Conservation (phyloP, 1,140 invertebrate species). For the Mercenaria mercenaria region DNA sequence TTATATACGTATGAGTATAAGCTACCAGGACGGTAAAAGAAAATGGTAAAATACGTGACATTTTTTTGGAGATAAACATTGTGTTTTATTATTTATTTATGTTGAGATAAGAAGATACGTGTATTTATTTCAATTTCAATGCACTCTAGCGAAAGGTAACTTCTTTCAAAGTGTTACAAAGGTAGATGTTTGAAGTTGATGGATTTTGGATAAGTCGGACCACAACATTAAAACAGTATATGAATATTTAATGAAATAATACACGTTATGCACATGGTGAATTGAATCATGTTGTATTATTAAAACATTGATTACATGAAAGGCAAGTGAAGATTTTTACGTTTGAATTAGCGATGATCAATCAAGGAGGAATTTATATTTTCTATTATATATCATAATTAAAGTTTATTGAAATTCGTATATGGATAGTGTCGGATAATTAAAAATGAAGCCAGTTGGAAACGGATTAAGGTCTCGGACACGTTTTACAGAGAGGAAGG, state of each 20-base stretch:
- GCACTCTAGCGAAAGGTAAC: neutral
- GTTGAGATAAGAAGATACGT: neutral
- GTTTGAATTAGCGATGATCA: neutral
- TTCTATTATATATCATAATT: neutral
- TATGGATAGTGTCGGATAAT: neutral
- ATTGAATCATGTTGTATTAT: neutral
- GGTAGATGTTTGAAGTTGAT: neutral
- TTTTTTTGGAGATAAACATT: neutral
- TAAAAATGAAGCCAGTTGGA: neutral
- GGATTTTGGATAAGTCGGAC: neutral
- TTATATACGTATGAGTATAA: too few species aligned
- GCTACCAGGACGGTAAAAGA: neutral
- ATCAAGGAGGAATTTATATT: neutral
- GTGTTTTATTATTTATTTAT: constrained; percentile 10
- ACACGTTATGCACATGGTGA: neutral
- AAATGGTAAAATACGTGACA: neutral
- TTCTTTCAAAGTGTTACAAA: neutral
- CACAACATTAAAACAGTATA: neutral
- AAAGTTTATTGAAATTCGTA: neutral
- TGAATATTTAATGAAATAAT: constrained; percentile 19
- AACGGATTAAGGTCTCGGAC: constrained; percentile 8
- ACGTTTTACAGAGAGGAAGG: constrained; percentile 42
- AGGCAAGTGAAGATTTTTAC: too few species aligned
- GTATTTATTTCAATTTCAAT: neutral
- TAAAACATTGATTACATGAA: neutral